Percentiles rank a stretch among this genome's conserved stretches.
phyloP scores from a whole-genome alignment of 2,888 invertebrate genomes.

The Caenorhabditis sp. region DNA sequence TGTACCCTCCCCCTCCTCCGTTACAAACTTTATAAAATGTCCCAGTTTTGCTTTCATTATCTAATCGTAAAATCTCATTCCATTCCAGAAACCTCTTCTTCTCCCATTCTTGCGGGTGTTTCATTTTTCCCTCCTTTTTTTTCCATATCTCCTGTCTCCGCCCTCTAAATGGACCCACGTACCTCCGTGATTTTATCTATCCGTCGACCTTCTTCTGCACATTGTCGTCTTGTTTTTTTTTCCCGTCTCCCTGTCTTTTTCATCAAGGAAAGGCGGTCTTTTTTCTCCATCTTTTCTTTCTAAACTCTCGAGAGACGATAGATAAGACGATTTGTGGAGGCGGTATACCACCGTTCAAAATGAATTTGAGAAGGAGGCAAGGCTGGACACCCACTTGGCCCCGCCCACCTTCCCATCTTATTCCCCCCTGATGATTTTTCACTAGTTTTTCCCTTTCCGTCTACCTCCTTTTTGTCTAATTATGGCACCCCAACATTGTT shows the following conservation, averaged over 20 bases:
- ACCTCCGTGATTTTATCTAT: not conserved
- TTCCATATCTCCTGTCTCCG: not conserved
- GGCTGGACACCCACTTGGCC: not conserved
- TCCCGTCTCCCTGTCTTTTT: not conserved
- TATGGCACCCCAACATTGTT: not conserved
- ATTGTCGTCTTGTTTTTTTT: not conserved
- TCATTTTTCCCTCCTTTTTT: not conserved
- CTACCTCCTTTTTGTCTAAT: not conserved
- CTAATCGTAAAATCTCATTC: too few species aligned
- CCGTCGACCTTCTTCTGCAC: conserved; percentile 3
- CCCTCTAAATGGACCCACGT: too few species aligned
- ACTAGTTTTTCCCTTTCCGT: not conserved
- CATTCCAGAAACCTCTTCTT: too few species aligned
- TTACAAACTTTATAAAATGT: too few species aligned
- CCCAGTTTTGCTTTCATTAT: too few species aligned
- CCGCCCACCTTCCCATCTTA: conserved; percentile 9
- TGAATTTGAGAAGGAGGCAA: too few species aligned
- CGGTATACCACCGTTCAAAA: too few species aligned
- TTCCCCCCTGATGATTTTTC: conserved; percentile 3
- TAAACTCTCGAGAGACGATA: not conserved
- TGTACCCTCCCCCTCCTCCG: too few species aligned
- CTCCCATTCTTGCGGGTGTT: too few species aligned
- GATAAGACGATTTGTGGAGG: conserved; percentile 4
- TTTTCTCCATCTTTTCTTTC: not conserved
- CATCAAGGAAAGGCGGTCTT: not conserved